Conservation (phyloP, 2,113 vertebrate species). For the Lota lota region DNA sequence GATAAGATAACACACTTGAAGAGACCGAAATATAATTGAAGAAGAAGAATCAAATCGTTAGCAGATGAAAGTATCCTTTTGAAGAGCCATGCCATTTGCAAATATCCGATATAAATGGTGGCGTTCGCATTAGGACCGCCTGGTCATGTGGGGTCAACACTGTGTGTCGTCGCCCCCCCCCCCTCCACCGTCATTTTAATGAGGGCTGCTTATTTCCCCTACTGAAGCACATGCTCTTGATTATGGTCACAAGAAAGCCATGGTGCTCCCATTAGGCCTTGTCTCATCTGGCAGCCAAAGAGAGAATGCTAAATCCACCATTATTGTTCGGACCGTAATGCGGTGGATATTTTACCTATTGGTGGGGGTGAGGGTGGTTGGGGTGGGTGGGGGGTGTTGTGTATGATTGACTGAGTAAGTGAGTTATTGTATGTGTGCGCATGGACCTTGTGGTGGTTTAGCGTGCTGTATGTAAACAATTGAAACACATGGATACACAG, state of each 20-base stretch:
- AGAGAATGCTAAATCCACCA: constrained; percentile 25
- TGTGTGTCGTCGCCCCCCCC: background rate
- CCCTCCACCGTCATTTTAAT: too few relatives aligned
- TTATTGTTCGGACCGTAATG: constrained; percentile 16
- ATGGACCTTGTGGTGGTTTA: too few relatives aligned
- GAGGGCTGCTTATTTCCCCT: background rate
- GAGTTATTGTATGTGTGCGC: background rate
- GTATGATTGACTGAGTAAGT: background rate
- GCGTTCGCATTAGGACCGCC: background rate
- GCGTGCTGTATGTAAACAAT: too few relatives aligned
- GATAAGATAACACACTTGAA: background rate
- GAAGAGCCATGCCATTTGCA: background rate
- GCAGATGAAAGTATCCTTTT: background rate
- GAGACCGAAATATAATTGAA: too few relatives aligned
- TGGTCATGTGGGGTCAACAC: background rate
- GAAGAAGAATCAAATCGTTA: too few relatives aligned
- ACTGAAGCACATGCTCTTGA: constrained; percentile 50
- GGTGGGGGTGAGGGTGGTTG: background rate
- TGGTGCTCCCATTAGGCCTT: constrained; percentile 54
- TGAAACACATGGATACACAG: too few relatives aligned
- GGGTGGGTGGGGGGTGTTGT: background rate
- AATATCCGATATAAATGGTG: background rate
- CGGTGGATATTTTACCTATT: constrained; percentile 8
- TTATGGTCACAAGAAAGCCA: constrained; percentile 63
- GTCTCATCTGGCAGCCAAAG: constrained; percentile 44